Evolutionary conservation across 2,888 invertebrate genomes (phyloP), one percentile per base, ranked within the genome.

Genomic region (Saturnia japonica): DNA sequence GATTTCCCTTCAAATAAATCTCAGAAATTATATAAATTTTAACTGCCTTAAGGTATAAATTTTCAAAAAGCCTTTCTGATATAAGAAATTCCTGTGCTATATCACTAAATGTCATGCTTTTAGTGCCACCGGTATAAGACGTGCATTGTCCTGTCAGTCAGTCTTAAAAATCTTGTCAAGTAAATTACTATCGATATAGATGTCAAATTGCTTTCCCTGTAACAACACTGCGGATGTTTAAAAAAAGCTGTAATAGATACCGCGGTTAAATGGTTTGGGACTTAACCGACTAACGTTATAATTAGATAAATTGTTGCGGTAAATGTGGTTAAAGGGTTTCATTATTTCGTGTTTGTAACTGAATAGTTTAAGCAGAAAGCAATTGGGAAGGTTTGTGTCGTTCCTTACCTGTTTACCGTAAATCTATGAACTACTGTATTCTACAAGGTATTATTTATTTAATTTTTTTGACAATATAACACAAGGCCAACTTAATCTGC

Each of bases 301-400:
- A 70, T 54, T 25, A 57, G 67, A 28, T 68, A 72, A 70, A 68
- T 70, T 64, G 64, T 70, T 72, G 72, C 68, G 72, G 72, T 70
- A 28, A 45, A 70, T 34, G 70, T 68, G 70, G 72, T 72, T 66
- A 66, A 67, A 51, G 43, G 66, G 51, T 51, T 70, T 70, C 64
- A 54, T 67, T 67, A 54, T 75, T 73, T 72, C 71, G 69, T 70
- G 72, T 73, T 71, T 72, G 70, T 60, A 40, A 66, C 71, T 73
- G 75, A 34, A 72, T 75, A 64, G 62, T 40, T n/a, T n/a, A 62
- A 62, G 62, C 7, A 34, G 62, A 25, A 57, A 25, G 40, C 40
- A 64, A 64, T 64, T 64, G 11, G n/a, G 34, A 4, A 28, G 74
- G 77, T 75, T 74, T 74, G 73, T 73, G 77, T 75, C 77, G 75